Base-by-base conservation (phyloP, 2,888 invertebrate species). In the Anthophora plumipes region DNA sequence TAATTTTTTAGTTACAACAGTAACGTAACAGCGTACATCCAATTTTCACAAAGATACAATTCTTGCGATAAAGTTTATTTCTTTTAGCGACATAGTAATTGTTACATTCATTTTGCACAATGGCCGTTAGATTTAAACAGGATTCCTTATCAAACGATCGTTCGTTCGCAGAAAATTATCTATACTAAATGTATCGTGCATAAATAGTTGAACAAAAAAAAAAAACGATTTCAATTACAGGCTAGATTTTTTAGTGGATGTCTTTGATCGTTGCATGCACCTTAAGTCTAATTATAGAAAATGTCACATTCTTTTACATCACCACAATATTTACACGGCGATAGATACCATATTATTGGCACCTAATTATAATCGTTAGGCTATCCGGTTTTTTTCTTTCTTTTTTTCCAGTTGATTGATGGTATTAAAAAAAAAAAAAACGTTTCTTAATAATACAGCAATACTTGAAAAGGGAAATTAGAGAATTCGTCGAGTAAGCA, bases 261-360 rank as follows among this genome's bases (percentile, higher is more conserved):
- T 79, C 78, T 86, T 87, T 89, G 77, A 89, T 90, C 89, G 89
- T 90, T 90, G 88, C 88, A 88, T 88, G 85, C 77, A 80, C 48
- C 80, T 87, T 89, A 89, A 72, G 69, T 75, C 80, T 87, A 87
- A 78, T 88, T 84, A 89, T 89, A 87, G 82, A 90, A 90, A 90
- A 89, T 83, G 87, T 87, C 82, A 83, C 82, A 78, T 77, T 63
- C 74, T 82, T 84, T 83, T 88, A 82, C 75, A 76, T 82, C 80
- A 79, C 75, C 63, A 73, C 63, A 78, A 57, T 88, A 88, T 87
- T 63, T 86, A 88, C 88, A 88, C 69, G 61, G 67, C 67, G 64
- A 55, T 31, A 63, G 76, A 74, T 85, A 79, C 83, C 83, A 81
- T 71, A n/a, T 75, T 43, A 55, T 84, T 84, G 80, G 83, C 77